Evolutionary conservation across 2,113 vertebrate genomes (phyloP).

Genomic region (Xenopus tropicalis): UCB_Xtro_10.0 CM004446.2:32605501-32606000

Average conservation of each 20-base stretch:
- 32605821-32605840: neutral
- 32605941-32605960: no score
- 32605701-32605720: neutral
- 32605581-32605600: neutral
- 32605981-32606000: no score
- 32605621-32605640: neutral
- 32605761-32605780: neutral
- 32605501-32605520: conserved; percentile 2
- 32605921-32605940: no score
- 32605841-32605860: no score
- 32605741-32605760: neutral
- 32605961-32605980: no score
- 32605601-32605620: neutral
- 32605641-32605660: neutral
- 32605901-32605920: no score
- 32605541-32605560: no score
- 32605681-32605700: neutral
- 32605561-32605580: no score
- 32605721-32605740: neutral
- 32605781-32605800: neutral
- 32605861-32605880: no score
- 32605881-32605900: no score
- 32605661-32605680: neutral
- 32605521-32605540: neutral
- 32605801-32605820: neutral